These are phyloP conservation scores for Serripes groenlandicus DNA, from an alignment of 2,888 invertebrate genomes.

Conservation along the genomic window DNA sequence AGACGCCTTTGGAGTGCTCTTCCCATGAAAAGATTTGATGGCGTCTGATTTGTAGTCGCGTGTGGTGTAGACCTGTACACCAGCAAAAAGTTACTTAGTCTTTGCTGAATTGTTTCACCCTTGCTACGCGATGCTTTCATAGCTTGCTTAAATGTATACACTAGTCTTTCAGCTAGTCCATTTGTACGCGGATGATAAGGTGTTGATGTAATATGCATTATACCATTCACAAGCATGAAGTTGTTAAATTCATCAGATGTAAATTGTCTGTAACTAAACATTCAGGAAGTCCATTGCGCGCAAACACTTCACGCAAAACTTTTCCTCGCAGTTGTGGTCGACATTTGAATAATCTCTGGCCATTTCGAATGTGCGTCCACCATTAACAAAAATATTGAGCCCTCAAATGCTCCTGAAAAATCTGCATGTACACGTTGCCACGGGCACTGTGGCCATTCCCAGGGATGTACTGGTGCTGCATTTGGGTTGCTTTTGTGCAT, in stretches of 20 bases:
- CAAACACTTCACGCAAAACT: not conserved
- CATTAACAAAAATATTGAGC: constrained; percentile 73
- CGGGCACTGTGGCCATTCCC: constrained; percentile 75
- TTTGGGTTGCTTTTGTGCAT: constrained; percentile 52
- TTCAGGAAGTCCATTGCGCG: constrained; percentile 51
- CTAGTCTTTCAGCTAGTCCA: constrained; percentile 66
- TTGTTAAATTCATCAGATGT: constrained; percentile 54
- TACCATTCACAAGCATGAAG: constrained; percentile 62
- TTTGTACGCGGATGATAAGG: constrained; percentile 68
- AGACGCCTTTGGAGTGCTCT: constrained; percentile 9
- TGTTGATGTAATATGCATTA: constrained; percentile 46
- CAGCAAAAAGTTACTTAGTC: constrained; percentile 15
- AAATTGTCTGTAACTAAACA: constrained; percentile 65
- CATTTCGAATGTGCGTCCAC: not conserved
- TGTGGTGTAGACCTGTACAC: constrained; percentile 20
- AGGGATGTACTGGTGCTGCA: constrained; percentile 72
- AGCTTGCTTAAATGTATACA: constrained; percentile 64
- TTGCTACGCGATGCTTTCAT: constrained; percentile 37
- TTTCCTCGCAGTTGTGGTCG: constrained; percentile 35
- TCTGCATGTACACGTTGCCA: constrained; percentile 86
- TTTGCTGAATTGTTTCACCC: constrained; percentile 14
- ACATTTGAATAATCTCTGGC: constrained; percentile 32
- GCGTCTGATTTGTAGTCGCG: not conserved
- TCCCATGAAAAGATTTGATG: constrained; percentile 27
- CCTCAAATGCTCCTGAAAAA: constrained; percentile 83